Base-by-base conservation (phyloP, 2,888 invertebrate genomes). In the Agonopterix subpropinquella region DNA sequence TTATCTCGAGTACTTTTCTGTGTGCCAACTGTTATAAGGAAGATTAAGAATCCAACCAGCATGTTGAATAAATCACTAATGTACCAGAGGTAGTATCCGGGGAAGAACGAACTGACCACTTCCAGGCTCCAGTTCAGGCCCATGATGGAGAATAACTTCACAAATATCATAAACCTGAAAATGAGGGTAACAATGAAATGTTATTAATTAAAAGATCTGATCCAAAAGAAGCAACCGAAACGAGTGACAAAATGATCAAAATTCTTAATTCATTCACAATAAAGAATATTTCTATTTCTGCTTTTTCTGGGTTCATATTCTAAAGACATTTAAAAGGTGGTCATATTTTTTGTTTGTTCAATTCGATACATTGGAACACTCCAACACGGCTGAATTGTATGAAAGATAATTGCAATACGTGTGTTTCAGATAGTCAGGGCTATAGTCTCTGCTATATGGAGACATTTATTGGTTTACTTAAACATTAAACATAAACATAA, bases 81-180 rank as follows among this genome's bases (percentile, higher is more conserved):
- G 53, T 66, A 64, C 79, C 78, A 84, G 35, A 73, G 49, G 0
- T 54, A 52, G 42, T 69, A 61, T 15, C 64, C 54, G 0, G 83
- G 81, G 2, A 56, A 57, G 37, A 69, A 41, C 45, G 65, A 77
- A 47, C 85, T 83, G 39, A 73, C 52, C 39, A 85, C 74, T 53
- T 87, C 86, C 2, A 86, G 58, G 11, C 85, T 42, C 85, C 86
- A 87, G 59, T 77, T 86, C 15, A 86, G 61, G 0, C 86, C 86
- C 86, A 87, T 87, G 51, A 86, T 74, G 4, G 82, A 58, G 0
- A 83, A 83, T n/a, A 86, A 58, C 54, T 85, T 86, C 41, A 85
- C 47, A 53, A 85, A 87, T 1, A 86, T 67, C 56, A 81, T 62
- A 1, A 85, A 69, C 52, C 85, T 86, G 70, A n/a, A 58, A 65